Evolutionary conservation across 2,113 vertebrate genomes (phyloP), one percentile per base, ranked within the genome.

Genomic region (Struthidea cinerea): DNA sequence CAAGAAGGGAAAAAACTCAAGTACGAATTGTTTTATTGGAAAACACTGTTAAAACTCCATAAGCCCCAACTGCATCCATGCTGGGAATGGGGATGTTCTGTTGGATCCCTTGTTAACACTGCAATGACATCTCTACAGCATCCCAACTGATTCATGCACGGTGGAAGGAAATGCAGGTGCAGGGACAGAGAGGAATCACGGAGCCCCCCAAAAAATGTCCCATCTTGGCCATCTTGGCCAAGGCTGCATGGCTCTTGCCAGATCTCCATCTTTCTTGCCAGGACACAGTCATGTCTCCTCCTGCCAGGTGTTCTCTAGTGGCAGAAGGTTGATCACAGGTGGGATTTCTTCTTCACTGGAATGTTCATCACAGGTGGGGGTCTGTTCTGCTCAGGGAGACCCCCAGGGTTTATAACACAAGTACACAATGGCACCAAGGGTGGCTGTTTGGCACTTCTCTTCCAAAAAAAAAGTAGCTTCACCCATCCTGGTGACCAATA

Each of bases 201-300:
- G 20, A 80, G 10, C 16, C 68, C 20, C 64, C 39, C 44, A 71
- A 2, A 71, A 2, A 67, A 76, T 59, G 32, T 37, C 53, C n/a
- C 32, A 5, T 2, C 53, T 28, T 33, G 3, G 13, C 10, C 4
- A 9, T 3, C 2, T n/a, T 8, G 21, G 10, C 46, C 18, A 27
- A 17, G 55, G 17, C 55, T 85, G 28, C 7, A 7, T 7, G 14
- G 14, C 19, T 77, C 19, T 68, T 68, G 8, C 27, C 53, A 68
- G 18, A 73, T 59, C 8, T 64, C n/a, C 59, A 39, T 74, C 39
- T 74, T 28, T 74, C 71, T 52, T 52, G 17, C 33, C 9, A 60
- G 46, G 46, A 22, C 32, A 28, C 3, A 1, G 17, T 35, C 0
- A 0, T 56, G 16, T 61, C 13, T 83, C 18, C 55, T 74, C n/a